Percentiles rank a stretch among this genome's conserved stretches.
These are phyloP conservation scores for Phania funesta DNA, from an alignment of 2,888 invertebrate species.

Conservation along the genomic window DNA sequence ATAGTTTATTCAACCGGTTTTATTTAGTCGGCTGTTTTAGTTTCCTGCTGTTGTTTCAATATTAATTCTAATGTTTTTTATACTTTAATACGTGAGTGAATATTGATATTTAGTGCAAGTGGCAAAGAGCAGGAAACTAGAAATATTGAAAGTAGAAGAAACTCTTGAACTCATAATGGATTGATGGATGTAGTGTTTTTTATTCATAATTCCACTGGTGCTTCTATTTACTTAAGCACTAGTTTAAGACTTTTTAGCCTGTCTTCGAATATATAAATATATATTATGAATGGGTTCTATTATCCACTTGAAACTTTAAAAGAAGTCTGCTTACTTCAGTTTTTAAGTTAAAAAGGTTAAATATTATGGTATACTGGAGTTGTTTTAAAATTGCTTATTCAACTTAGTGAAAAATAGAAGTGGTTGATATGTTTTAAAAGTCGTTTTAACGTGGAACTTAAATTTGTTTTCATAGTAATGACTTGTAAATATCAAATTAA, in stretches of 20 bases:
- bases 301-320: constrained; percentile 49
- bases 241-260: constrained; percentile 17
- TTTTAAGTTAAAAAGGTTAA: not conserved
- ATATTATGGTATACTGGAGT: not conserved
- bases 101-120: too few relatives aligned
- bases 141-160: constrained; percentile 32
- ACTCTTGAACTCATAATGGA: constrained; percentile 29
- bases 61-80: constrained; percentile 34
- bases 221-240: constrained; percentile 11
- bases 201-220: not conserved
- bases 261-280: constrained; percentile 4
- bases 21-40: constrained; percentile 32
- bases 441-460: not conserved
- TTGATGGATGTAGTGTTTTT: constrained; percentile 19
- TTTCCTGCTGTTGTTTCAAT: constrained; percentile 41
- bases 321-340: too few relatives aligned
- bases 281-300: constrained; percentile 18
- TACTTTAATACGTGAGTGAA: too few relatives aligned
- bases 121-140: constrained; percentile 8
- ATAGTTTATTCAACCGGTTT: constrained; percentile 65
- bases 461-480: too few relatives aligned
- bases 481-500: too few relatives aligned
- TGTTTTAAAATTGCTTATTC: not conserved
- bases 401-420: not conserved
- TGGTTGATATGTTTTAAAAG: not conserved